Evolutionary conservation across 2,113 vertebrate genomes (phyloP).

Genomic region (Cochlearius cochlearius): DNA sequence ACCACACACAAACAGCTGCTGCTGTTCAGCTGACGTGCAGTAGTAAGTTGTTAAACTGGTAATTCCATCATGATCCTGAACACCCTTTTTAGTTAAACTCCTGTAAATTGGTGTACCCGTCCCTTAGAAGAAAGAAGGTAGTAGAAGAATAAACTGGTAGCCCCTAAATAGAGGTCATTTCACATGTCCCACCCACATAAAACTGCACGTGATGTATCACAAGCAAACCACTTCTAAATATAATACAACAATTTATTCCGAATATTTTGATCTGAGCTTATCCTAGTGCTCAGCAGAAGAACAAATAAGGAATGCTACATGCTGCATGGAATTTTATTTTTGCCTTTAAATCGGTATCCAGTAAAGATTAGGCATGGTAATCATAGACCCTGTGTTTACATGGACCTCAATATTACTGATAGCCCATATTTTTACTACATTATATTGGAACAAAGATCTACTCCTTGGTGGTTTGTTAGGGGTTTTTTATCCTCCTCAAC

Average conservation of each 20-base stretch:
- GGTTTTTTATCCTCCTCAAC: background rate
- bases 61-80: background rate
- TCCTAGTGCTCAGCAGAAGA: background rate
- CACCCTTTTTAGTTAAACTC: background rate
- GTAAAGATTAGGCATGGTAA: background rate
- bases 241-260: background rate
- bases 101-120: background rate
- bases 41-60: background rate
- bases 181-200: background rate
- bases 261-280: background rate
- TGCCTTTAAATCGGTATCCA: background rate
- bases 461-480: background rate
- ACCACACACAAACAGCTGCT: background rate
- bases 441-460: background rate
- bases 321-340: background rate
- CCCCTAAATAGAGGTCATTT: background rate
- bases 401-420: background rate
- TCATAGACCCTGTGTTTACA: background rate
- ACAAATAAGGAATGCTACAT: background rate
- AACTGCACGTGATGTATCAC: background rate
- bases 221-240: background rate
- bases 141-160: background rate
- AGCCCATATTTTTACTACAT: background rate
- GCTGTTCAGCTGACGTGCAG: background rate
- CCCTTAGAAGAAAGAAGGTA: background rate